These are phyloP conservation scores for Colletes latitarsis DNA, from an alignment of 1,140 invertebrate species.

Conservation along the genomic window DNA sequence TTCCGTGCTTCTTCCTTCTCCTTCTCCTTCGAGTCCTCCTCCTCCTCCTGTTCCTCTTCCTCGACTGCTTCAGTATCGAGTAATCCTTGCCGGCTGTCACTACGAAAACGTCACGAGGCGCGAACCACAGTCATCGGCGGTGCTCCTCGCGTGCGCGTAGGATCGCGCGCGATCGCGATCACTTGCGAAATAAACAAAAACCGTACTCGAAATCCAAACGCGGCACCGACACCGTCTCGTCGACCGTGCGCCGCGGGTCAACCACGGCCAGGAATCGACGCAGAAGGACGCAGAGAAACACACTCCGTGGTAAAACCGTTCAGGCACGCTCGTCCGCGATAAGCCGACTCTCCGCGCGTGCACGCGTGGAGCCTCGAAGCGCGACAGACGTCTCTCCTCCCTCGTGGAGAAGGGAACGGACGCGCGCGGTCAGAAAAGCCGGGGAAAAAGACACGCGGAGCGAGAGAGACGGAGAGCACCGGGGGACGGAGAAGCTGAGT, in stretches of 20 bases:
- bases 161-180: no score
- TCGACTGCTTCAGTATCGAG: conserved; percentile 23
- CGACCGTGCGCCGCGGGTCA: neutral
- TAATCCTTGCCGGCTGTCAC: conserved; percentile 47
- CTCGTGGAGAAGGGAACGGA: conserved; percentile 54
- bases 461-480: conserved; percentile 33
- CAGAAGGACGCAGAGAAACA: conserved; percentile 49
- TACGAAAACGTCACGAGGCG: conserved; percentile 18
- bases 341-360: conserved; percentile 48
- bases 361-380: conserved; percentile 54
- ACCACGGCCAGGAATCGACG: neutral
- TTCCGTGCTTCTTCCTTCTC: conserved; percentile 35
- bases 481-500: conserved; percentile 13
- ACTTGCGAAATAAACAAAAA: neutral
- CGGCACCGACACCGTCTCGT: neutral
- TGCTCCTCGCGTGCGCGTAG: neutral
- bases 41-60: neutral
- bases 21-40: neutral
- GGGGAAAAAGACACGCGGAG: conserved; percentile 41
- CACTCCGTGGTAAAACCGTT: conserved; percentile 38
- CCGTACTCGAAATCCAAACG: neutral
- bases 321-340: conserved; percentile 52
- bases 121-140: neutral
- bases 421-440: conserved; percentile 46
- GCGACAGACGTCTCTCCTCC: conserved; percentile 55